A percentile compares a stretch with the other conserved stretches of the same genome.
Conservation (phyloP, 2,888 invertebrate species). For the Aphodius granarius region DNA sequence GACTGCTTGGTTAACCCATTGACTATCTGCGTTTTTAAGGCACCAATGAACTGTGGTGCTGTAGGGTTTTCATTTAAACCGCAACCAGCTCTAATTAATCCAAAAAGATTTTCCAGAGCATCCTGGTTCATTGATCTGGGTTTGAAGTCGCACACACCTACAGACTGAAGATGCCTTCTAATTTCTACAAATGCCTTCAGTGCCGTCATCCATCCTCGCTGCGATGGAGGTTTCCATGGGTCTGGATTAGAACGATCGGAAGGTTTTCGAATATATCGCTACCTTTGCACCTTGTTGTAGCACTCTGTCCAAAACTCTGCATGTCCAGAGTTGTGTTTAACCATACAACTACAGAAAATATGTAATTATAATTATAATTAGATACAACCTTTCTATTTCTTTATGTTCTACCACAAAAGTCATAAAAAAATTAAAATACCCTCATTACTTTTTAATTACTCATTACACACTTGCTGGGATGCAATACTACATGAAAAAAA, state of each 20-base stretch:
- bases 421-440: too few relatives aligned
- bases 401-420: neutral
- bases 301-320: slow-evolving; percentile 25
- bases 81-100: slow-evolving; percentile 28
- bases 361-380: neutral
- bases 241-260: neutral
- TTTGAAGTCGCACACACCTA: neutral
- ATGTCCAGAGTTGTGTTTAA: slow-evolving; percentile 28
- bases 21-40: slow-evolving; percentile 29
- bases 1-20: slow-evolving; percentile 24
- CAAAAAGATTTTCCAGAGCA: slow-evolving; percentile 32
- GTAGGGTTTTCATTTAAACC: slow-evolving; percentile 33
- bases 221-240: slow-evolving; percentile 30
- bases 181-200: slow-evolving; percentile 3
- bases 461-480: neutral
- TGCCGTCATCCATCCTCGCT: slow-evolving; percentile 30
- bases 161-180: neutral
- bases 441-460: neutral
- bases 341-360: neutral
- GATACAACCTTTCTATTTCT: neutral
- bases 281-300: slow-evolving; percentile 25
- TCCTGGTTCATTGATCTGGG: slow-evolving; percentile 33
- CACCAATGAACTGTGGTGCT: slow-evolving; percentile 28
- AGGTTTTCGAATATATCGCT: slow-evolving; percentile 14
- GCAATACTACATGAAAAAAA: neutral